Evolutionary conservation across 2,888 invertebrate species (phyloP).

Genomic region (Pristionchus mayeri): DNA sequence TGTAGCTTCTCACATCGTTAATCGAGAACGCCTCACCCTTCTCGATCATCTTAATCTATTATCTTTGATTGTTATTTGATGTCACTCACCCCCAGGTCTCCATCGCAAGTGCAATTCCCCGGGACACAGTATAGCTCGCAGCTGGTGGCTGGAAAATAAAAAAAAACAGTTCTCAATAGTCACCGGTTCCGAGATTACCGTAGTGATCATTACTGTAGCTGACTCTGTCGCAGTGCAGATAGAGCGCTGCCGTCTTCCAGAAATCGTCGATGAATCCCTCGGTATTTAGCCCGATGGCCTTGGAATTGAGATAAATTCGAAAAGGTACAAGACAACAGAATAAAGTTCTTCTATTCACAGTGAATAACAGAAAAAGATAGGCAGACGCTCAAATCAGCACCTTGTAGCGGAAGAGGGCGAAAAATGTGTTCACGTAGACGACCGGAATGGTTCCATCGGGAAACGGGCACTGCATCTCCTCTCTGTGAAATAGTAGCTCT

Average conservation of each 20-base stretch:
- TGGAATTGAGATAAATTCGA: too few species aligned
- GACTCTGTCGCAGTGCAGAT: conserved; percentile 21
- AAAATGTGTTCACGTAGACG: conserved; percentile 30
- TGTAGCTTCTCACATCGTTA: neutral
- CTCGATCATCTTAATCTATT: too few species aligned
- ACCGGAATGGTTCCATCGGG: conserved; percentile 16
- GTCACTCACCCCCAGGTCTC: conserved; percentile 22
- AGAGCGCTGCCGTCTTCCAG: conserved; percentile 21
- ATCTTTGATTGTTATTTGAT: too few species aligned
- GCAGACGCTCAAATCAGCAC: too few species aligned
- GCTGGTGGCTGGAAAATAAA: neutral
- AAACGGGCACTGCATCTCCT: neutral
- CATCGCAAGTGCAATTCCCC: conserved; percentile 8
- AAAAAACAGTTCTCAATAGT: neutral
- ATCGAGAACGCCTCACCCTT: conserved; percentile 5
- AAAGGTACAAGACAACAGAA: too few species aligned
- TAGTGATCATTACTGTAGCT: conserved; percentile 10
- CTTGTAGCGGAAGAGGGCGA: neutral
- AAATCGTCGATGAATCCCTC: conserved; percentile 20
- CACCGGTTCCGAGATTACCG: neutral
- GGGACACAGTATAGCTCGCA: conserved; percentile 1
- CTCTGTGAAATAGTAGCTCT: too few species aligned
- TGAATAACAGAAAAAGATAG: too few species aligned
- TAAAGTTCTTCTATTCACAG: too few species aligned
- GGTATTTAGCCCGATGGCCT: neutral